A percentile compares a stretch with the other conserved stretches of the same genome.
phyloP scores from a whole-genome alignment of 2,888 invertebrate species.

The Gisinianus flammeolus region DNA sequence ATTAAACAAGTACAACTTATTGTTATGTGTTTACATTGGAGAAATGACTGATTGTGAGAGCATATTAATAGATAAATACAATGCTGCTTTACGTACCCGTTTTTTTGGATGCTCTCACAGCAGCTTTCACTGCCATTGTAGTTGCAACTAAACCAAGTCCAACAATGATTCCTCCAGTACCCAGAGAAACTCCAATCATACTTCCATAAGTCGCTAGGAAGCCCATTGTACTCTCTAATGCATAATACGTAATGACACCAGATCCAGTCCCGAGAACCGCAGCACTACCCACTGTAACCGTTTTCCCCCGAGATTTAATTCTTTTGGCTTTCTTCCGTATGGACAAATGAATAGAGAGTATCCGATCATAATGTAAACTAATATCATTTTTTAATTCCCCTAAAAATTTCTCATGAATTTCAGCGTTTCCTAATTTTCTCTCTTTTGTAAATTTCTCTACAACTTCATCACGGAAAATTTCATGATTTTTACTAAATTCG shows the following conservation, averaged over 20 bases:
- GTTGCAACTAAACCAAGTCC: not conserved
- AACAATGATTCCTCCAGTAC: not conserved
- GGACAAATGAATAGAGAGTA: not conserved
- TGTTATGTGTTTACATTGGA: too few species aligned
- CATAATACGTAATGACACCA: not conserved
- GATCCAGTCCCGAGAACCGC: too few species aligned
- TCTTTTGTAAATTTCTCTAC: not conserved
- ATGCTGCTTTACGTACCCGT: too few species aligned
- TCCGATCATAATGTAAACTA: not conserved
- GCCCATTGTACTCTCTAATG: not conserved
- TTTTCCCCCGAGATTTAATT: not conserved
- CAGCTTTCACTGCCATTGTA: not conserved
- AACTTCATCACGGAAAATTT: not conserved
- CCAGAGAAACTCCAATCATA: not conserved
- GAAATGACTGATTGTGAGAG: too few species aligned
- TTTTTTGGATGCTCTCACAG: not conserved
- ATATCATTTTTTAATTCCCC: not conserved
- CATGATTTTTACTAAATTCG: not conserved
- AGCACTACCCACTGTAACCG: not conserved
- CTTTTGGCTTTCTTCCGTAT: not conserved
- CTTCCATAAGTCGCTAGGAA: not conserved
- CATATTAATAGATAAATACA: too few species aligned
- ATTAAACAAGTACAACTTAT: too few species aligned
- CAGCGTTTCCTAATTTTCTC: not conserved
- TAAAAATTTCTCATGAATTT: not conserved